Base-by-base conservation (phyloP, 92 coral and sea anemone species). In the Palythoa heliodiscus region DNA sequence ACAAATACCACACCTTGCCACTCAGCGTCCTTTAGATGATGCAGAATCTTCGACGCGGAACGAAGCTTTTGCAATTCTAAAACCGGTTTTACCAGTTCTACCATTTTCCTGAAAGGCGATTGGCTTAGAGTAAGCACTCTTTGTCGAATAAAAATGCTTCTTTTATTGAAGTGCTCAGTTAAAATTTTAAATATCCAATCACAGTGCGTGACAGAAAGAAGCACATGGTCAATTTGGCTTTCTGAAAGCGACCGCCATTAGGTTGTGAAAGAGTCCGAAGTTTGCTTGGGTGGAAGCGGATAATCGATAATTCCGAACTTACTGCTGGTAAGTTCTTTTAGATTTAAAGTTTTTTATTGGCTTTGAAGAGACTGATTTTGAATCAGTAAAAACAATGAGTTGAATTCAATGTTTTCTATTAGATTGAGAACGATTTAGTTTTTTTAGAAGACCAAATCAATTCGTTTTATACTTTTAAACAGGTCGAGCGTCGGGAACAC, bases 71-170 rank as follows among this genome's bases (percentile, higher is more conserved):
- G 73, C 17, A 19, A 16, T 69, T 23, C 17, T 16, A 80, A 80
- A 79, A 80, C 84, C 61, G 74, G 84, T 80, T 80, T 64, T 35
- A 23, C 84, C 39, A 47, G 84, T 80, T 80, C 0, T 13, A 0
- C n/a, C 1, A 13, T 13, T 22, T 78, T 1, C 14, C 72, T 43
- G 35, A 80, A 80, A 14, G 19, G 23, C 15, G 63, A 80, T 80
- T 80, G 84, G 84, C 60, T 67, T 1, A 67, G 10, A 48, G 2
- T 5, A 7, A n/a, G 22, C 35, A 5, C 12, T 2, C 5, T 12
- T 4, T 13, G 53, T 7, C 84, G 74, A 80, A 66, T 63, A 16
- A 47, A 80, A 64, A 66, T 20, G n/a, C 55, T 39, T 25, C 47
- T 64, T 48, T 66, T 7, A 64, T 80, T 38, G 1, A 35, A 6